phyloP scores from a whole-genome alignment of 2,113 vertebrate species.

The Cyanoramphus novaezelandiae region DNA sequence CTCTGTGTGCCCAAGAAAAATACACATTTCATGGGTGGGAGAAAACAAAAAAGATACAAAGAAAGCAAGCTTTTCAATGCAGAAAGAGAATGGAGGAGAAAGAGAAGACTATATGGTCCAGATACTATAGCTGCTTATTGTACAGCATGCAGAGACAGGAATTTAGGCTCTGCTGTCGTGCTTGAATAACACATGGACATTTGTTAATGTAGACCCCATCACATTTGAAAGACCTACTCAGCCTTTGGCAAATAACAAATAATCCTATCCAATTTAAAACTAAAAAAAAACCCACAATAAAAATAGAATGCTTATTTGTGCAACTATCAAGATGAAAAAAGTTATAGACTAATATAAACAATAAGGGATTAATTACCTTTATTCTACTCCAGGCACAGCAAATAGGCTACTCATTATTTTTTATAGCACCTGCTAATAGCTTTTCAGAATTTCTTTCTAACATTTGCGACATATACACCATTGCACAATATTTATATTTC shows the following conservation, averaged over 20 bases:
- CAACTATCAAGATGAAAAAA: not conserved
- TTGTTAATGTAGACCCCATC: not conserved
- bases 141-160: not conserved
- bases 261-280: not conserved
- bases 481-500: slow-evolving; percentile 24
- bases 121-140: not conserved
- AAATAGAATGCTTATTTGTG: not conserved
- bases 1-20: not conserved
- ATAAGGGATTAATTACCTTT: not conserved
- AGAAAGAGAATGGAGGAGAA: not conserved
- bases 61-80: not conserved
- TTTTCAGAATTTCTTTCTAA: not conserved
- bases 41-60: not conserved
- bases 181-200: not conserved
- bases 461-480: not conserved
- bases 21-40: not conserved
- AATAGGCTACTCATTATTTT: not conserved
- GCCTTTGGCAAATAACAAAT: not conserved
- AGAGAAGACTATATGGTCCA: not conserved
- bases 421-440: not conserved
- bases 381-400: not conserved
- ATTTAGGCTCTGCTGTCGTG: not conserved
- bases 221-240: not conserved
- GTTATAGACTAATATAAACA: not conserved
- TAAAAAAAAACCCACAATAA: not conserved